Evolutionary conservation across 2,797 vertebrate genomes (phyloP).

Genomic region (Lates japonicus): DNA sequence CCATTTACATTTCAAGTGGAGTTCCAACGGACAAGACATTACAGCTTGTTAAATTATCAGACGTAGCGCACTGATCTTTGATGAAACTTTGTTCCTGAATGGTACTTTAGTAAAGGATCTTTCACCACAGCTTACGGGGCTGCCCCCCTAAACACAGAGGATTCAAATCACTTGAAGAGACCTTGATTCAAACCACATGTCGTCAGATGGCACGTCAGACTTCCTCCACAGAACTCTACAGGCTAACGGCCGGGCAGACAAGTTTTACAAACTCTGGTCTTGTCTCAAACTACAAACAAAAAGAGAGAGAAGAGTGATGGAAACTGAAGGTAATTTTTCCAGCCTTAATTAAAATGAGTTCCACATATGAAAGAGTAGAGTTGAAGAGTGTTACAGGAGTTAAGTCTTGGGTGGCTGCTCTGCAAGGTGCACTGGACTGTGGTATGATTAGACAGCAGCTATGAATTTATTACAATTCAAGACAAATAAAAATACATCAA

Average conservation of each 20-base stretch:
- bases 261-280: neutral
- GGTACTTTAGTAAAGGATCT: neutral
- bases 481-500: constrained; percentile 1
- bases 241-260: neutral
- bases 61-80: neutral
- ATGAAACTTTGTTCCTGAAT: neutral
- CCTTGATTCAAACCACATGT: constrained; percentile 9
- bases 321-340: neutral
- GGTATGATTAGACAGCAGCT: neutral
- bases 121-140: neutral
- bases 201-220: neutral
- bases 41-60: constrained; percentile 2
- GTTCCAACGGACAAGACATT: neutral
- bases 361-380: neutral
- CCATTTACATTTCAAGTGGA: constrained; percentile 32
- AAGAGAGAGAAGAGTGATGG: neutral
- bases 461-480: neutral
- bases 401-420: constrained; percentile 12
- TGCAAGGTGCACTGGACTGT: neutral
- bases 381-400: neutral
- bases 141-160: neutral
- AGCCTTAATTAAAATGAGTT: constrained; percentile 13
- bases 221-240: neutral
- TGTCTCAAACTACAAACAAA: neutral
- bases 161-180: neutral